A percentile compares a stretch with the other conserved stretches of the same genome.
Evolutionary conservation across 1,140 invertebrate species (phyloP).

Genomic region (Penaeus indicus): DNA sequence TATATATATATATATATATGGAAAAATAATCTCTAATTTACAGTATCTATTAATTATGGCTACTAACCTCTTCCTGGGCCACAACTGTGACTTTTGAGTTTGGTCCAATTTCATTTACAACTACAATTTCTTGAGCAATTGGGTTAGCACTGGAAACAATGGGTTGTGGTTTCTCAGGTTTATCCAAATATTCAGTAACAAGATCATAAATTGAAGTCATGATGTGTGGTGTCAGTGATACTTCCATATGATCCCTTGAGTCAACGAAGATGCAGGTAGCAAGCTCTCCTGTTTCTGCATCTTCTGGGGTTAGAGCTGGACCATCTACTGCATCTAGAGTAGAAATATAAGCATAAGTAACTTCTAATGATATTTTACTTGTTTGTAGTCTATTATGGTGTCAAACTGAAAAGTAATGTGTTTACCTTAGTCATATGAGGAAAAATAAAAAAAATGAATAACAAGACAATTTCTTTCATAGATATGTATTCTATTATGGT

Average conservation of each 20-base stretch:
- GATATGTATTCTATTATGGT: too few relatives aligned
- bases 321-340: background rate
- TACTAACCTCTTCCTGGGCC: slow-evolving; percentile 70
- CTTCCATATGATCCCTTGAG: slow-evolving; percentile 77
- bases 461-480: too few relatives aligned
- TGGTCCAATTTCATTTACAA: slow-evolving; percentile 76
- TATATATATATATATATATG: too few relatives aligned
- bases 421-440: too few relatives aligned
- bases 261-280: slow-evolving; percentile 80
- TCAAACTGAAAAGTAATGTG: too few relatives aligned
- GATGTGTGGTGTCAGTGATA: slow-evolving; percentile 78
- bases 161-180: slow-evolving; percentile 31
- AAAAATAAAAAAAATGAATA: too few relatives aligned
- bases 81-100: slow-evolving; percentile 74
- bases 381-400: too few relatives aligned
- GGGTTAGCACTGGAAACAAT: slow-evolving; percentile 18
- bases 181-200: slow-evolving; percentile 31
- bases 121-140: slow-evolving; percentile 68
- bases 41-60: background rate
- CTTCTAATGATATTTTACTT: too few relatives aligned
- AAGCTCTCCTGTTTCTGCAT: slow-evolving; percentile 67
- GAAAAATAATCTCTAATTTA: background rate
- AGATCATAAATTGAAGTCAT: slow-evolving; percentile 40
- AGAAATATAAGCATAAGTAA: slow-evolving; percentile 8
- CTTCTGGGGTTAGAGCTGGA: background rate